Base-by-base conservation (phyloP, 1,140 invertebrate species). In the Chymomyza costata region DNA sequence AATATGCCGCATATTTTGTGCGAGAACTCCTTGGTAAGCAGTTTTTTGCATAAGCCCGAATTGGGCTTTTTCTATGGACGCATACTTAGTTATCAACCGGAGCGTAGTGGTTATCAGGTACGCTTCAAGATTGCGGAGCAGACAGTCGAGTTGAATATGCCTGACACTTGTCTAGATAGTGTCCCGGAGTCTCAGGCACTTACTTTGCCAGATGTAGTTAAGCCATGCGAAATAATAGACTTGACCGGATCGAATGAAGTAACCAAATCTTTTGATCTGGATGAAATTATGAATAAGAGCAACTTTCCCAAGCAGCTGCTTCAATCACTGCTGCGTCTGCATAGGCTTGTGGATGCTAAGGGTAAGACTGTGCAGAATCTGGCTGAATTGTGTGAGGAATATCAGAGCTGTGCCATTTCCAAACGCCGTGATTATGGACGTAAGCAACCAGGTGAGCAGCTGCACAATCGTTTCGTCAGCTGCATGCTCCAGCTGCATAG, bases 401-500 rank as follows among this genome's bases (percentile, higher is more conserved):
- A 53, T 7, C 0, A 38, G 13, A n/a, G 43, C 32, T 5, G 0
- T 17, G 2, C 30, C 31, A 1, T 13, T 1, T 18, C 45, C 1
- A 15, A 14, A 6, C 60, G 53, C 0, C 70, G 65, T 1, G 56
- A 76, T n/a, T 13, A 35, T 1, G 71, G 63, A 40, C 5, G 38
- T 1, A 38, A 18, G 1, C 34, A 49, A 1, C 39, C 52, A 3
- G 38, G 47, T 0, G 53, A 62, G 14, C 51, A 58, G 14, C 21
- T 53, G 1, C 71, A 66, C 11, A 62, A 54, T 14, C 51, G 53
- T 15, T 62, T 52, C 40, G 45, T 53, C 0, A 8, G 35, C 35
- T 48, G 40, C 11, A 53, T 76, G 21, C 54, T 59, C 6, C 40
- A 38, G 0, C 13, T 78, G n/a, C 67, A 78, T 15, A 40, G 63